Conservation (phyloP, 2,888 invertebrate species). For the Dorcus parallelipipedus region DNA sequence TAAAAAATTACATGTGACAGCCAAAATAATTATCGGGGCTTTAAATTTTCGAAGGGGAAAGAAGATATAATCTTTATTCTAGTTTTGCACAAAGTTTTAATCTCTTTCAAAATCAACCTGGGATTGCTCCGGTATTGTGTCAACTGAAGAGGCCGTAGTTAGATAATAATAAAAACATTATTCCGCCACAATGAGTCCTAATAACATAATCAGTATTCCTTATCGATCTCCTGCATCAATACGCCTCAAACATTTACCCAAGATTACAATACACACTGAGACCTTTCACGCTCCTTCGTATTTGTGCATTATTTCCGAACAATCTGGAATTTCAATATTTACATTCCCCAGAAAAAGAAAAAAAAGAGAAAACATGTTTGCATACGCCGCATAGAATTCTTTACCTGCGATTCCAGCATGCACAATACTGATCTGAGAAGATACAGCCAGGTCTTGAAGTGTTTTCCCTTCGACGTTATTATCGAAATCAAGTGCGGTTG, state of each 20-base stretch:
- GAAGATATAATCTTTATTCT: too few species aligned
- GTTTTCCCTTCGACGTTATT: not conserved
- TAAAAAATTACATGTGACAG: too few species aligned
- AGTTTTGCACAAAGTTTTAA: too few species aligned
- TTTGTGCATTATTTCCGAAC: slow-evolving; percentile 14
- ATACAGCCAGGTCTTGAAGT: not conserved
- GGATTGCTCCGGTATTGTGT: too few species aligned
- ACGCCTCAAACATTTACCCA: slow-evolving; percentile 31
- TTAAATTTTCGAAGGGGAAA: too few species aligned
- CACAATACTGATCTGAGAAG: not conserved
- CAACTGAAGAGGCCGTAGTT: too few species aligned
- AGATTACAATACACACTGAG: slow-evolving; percentile 23
- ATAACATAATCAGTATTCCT: not conserved
- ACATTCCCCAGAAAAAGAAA: slow-evolving; percentile 7
- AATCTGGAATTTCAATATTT: slow-evolving; percentile 28
- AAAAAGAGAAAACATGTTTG: not conserved
- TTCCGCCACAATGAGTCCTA: not conserved
- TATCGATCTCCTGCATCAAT: slow-evolving; percentile 15
- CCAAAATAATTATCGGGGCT: too few species aligned
- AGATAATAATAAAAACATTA: not conserved
- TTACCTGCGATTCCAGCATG: not conserved
- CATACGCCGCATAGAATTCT: not conserved
- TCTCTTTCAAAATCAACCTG: too few species aligned
- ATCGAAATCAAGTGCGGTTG: slow-evolving; percentile 24
- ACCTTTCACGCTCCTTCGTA: slow-evolving; percentile 20